phyloP scores from a whole-genome alignment of 2,888 invertebrate genomes.

The Camptogramma bilineatum region DNA sequence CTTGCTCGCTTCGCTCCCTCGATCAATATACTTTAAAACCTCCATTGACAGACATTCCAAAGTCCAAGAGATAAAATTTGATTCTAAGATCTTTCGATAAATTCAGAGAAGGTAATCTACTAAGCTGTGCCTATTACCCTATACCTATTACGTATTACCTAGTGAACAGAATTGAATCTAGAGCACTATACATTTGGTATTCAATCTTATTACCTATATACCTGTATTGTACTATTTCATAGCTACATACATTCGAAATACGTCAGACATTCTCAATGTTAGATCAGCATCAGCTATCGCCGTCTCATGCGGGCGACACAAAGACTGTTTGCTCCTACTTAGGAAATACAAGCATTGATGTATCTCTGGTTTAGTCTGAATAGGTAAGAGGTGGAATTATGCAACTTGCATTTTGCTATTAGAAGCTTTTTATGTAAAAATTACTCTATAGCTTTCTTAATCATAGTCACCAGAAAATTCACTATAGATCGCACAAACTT shows the following conservation, averaged over 20 bases:
- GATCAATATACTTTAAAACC: no score
- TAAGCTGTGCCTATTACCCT: background rate
- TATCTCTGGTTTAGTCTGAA: constrained; percentile 6
- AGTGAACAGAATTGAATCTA: background rate
- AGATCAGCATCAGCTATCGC: constrained; percentile 35
- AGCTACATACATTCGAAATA: constrained; percentile 20
- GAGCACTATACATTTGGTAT: background rate
- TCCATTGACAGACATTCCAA: no score
- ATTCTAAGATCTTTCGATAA: no score
- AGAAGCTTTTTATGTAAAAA: no score
- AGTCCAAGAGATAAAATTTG: no score
- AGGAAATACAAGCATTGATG: constrained; percentile 31
- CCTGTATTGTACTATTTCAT: background rate
- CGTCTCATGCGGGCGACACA: constrained; percentile 46
- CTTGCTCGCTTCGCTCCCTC: no score
- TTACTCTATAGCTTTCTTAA: no score
- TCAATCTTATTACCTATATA: background rate
- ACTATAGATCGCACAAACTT: no score
- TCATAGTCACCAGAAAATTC: no score
- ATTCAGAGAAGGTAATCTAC: no score
- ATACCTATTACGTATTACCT: no score
- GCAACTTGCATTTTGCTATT: background rate
- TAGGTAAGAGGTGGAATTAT: background rate
- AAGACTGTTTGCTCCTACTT: constrained; percentile 43
- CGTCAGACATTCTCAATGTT: constrained; percentile 39